These are phyloP conservation scores for Machimus atricapillus DNA, from an alignment of 2,888 invertebrate genomes.

Conservation along the genomic window DNA sequence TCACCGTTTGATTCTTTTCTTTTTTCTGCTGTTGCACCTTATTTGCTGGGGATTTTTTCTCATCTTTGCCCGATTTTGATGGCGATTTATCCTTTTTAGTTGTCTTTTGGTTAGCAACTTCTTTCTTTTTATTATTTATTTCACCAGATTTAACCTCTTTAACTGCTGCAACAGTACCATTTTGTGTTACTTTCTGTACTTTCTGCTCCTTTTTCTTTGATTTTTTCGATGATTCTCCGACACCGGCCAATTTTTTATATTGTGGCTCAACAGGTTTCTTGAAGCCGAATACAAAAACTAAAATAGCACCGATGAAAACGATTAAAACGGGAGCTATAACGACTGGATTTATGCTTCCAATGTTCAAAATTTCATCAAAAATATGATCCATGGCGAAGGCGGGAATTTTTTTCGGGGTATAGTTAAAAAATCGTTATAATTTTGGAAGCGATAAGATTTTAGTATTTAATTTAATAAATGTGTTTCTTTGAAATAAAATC, in stretches of 20 bases:
- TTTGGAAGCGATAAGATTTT: too few species aligned
- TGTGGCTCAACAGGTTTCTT: slow-evolving; percentile 39
- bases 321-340: slow-evolving; percentile 29
- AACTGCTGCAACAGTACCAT: not conserved
- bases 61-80: not conserved
- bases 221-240: not conserved
- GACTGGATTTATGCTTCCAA: not conserved
- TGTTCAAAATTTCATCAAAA: not conserved
- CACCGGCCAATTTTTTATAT: slow-evolving; percentile 9
- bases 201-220: not conserved
- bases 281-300: slow-evolving; percentile 43
- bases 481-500: not conserved
- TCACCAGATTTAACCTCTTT: not conserved
- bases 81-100: not conserved
- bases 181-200: not conserved
- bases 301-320: slow-evolving; percentile 35
- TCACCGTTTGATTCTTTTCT: not conserved
- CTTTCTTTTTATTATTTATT: not conserved
- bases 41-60: not conserved
- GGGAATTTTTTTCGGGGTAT: not conserved
- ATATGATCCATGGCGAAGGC: slow-evolving; percentile 11
- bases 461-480: not conserved
- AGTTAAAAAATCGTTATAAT: too few species aligned
- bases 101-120: not conserved
- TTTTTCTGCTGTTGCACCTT: not conserved